A percentile compares a stretch with the other conserved stretches of the same genome.
phyloP scores from a whole-genome alignment of 2,888 invertebrate species.

The Thalpophila matura region DNA sequence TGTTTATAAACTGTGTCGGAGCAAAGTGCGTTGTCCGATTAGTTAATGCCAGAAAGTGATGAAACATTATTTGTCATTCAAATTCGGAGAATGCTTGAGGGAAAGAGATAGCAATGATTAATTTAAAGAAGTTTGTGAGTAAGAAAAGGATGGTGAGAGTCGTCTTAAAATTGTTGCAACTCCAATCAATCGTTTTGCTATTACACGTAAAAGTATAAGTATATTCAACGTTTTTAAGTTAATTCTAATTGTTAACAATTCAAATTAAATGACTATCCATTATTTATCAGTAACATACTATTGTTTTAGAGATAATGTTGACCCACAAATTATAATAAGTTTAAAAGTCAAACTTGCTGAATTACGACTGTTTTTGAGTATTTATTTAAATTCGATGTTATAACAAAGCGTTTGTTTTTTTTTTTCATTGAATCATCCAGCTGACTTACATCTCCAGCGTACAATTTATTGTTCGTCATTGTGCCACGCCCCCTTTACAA shows the following conservation, averaged over 20 bases:
- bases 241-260: conserved; percentile 17
- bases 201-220: neutral
- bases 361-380: neutral
- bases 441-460: neutral
- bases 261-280: conserved; percentile 1
- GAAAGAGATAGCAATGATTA: neutral
- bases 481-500: conserved; percentile 6
- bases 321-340: conserved; percentile 18
- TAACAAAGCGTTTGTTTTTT: neutral
- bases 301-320: conserved; percentile 5
- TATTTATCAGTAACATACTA: conserved; percentile 16
- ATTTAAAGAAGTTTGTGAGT: neutral
- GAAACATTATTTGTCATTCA: neutral
- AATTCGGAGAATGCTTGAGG: neutral
- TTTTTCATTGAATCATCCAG: conserved; percentile 20
- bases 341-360: neutral
- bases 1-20: conserved; percentile 54
- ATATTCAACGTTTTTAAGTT: neutral
- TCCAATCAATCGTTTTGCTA: too few relatives aligned
- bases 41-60: conserved; percentile 26
- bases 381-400: neutral
- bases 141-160: neutral
- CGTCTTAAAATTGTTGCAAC: too few relatives aligned
- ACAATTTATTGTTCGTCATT: neutral
- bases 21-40: conserved; percentile 46